These are phyloP conservation scores for Tetragonisca angustula DNA, from an alignment of 2,888 invertebrate species.

Conservation along the genomic window DNA sequence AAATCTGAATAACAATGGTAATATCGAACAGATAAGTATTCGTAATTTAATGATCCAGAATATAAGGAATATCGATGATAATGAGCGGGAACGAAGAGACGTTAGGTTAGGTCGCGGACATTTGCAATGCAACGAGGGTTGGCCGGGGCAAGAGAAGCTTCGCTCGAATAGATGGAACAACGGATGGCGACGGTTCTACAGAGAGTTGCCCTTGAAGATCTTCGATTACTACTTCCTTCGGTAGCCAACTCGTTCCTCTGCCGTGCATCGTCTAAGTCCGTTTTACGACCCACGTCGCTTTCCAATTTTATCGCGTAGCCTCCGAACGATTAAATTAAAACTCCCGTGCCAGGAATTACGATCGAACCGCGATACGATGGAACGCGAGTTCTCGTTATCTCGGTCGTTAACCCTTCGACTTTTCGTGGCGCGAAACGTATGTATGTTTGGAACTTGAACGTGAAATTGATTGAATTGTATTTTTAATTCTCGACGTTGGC, in stretches of 20 bases:
- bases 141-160: not conserved
- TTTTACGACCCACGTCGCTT: not conserved
- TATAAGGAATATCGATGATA: too few relatives aligned
- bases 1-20: too few relatives aligned
- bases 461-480: too few relatives aligned
- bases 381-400: not conserved
- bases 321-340: not conserved
- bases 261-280: not conserved
- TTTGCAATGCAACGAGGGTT: not conserved
- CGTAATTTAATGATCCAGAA: too few relatives aligned
- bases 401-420: not conserved
- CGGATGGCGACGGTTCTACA: not conserved
- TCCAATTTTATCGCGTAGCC: not conserved
- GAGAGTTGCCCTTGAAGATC: not conserved
- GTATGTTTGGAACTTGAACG: too few relatives aligned
- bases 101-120: constrained; percentile 5
- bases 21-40: too few relatives aligned
- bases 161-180: not conserved
- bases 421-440: too few relatives aligned
- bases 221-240: not conserved
- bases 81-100: not conserved
- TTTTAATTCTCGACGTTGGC: too few relatives aligned
- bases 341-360: not conserved
- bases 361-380: not conserved
- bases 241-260: not conserved